Evolutionary conservation across 2,888 invertebrate species (phyloP).

Genomic region (Hipparchia semele): DNA sequence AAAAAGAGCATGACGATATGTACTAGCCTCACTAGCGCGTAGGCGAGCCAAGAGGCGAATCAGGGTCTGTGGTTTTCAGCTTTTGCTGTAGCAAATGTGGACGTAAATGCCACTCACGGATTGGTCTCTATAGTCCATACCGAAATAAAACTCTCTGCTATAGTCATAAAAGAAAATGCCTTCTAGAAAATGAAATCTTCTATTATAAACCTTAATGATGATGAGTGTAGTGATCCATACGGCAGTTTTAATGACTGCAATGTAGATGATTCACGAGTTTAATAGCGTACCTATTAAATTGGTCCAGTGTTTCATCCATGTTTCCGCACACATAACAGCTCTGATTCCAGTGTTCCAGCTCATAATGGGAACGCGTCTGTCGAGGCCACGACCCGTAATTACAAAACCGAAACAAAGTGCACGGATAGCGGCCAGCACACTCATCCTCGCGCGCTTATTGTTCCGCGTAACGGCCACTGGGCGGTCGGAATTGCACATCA

Average conservation of each 20-base stretch:
- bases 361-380: constrained; percentile 58
- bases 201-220: too few relatives aligned
- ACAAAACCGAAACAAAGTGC: constrained; percentile 69
- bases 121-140: too few relatives aligned
- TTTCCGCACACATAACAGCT: constrained; percentile 12
- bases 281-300: neutral
- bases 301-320: neutral
- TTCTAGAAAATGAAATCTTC: too few relatives aligned
- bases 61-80: too few relatives aligned
- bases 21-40: too few relatives aligned
- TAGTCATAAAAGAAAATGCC: too few relatives aligned
- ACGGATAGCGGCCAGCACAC: constrained; percentile 57
- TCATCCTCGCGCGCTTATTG: constrained; percentile 61
- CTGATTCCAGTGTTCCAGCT: constrained; percentile 47
- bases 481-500: constrained; percentile 5
- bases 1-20: too few relatives aligned
- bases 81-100: too few relatives aligned
- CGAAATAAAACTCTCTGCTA: too few relatives aligned
- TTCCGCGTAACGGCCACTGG: constrained; percentile 26
- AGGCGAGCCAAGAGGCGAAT: too few relatives aligned
- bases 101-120: too few relatives aligned
- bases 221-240: too few relatives aligned
- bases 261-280: neutral
- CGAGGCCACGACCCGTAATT: constrained; percentile 72
- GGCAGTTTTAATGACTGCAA: constrained; percentile 44